Evolutionary conservation across 2,797 vertebrate species (phyloP).

Genomic region (Poecilia gillii): DNA sequence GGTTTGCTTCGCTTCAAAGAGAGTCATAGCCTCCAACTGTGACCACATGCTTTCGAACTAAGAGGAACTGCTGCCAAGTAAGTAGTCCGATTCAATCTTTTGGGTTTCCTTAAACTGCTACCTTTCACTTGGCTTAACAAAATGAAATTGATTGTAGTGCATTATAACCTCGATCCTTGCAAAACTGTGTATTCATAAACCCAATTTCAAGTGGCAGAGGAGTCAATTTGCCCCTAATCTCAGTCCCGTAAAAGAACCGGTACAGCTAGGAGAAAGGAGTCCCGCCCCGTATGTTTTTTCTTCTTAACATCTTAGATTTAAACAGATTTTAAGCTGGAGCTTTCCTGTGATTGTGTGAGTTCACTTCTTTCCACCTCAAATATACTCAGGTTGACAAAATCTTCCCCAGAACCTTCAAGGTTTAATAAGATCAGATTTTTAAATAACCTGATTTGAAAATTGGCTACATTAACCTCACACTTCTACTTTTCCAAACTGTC

Average conservation of each 20-base stretch:
- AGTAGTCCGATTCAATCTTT: background rate
- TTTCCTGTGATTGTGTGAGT: background rate
- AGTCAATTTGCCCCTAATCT: slow-evolving; percentile 14
- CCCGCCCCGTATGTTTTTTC: background rate
- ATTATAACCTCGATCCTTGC: background rate
- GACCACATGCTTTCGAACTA: background rate
- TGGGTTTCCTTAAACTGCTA: background rate
- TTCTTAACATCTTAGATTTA: background rate
- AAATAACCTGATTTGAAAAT: background rate
- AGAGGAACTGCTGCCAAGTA: background rate
- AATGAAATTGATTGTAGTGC: background rate
- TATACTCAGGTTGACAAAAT: background rate
- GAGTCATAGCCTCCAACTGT: background rate
- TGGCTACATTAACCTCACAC: background rate
- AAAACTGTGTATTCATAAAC: background rate
- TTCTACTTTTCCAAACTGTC: background rate
- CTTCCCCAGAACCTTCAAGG: background rate
- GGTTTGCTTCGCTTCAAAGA: background rate
- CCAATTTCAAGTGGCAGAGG: slow-evolving; percentile 13
- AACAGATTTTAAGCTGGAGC: background rate
- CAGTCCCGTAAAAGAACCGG: background rate
- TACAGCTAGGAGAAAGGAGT: background rate
- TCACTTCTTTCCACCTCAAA: background rate
- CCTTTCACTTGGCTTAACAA: background rate
- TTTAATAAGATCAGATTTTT: background rate